Percentiles rank a stretch among this genome's conserved stretches.
Evolutionary conservation across 2,888 invertebrate genomes (phyloP).

Genomic region (Drosophila planitibia): DNA sequence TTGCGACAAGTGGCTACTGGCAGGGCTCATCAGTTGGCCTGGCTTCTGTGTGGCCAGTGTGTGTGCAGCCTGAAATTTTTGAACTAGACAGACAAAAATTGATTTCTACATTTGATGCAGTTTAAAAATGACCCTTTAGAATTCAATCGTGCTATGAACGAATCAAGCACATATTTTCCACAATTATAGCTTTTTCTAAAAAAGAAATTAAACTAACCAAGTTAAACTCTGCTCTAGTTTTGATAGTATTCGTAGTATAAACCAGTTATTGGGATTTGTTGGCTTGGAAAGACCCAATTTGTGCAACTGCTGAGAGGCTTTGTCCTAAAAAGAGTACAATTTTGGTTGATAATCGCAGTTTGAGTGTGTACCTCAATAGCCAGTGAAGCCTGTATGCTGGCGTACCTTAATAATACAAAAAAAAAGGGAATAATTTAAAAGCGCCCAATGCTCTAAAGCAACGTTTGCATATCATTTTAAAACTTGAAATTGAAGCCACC

Average conservation of each 20-base stretch:
- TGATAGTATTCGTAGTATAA: background rate
- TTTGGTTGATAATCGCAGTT: background rate
- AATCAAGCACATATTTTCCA: background rate
- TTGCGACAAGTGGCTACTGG: slow-evolving; percentile 6
- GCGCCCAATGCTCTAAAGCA: background rate
- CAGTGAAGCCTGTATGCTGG: background rate
- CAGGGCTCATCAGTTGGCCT: slow-evolving; percentile 8
- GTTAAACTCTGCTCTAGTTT: background rate
- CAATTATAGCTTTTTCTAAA: background rate
- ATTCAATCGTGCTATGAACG: background rate
- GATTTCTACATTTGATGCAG: slow-evolving; percentile 1
- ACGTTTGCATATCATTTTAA: slow-evolving; percentile 33
- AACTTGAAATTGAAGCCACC: slow-evolving; percentile 34
- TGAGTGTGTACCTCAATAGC: background rate
- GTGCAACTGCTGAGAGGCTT: background rate
- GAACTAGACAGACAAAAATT: background rate
- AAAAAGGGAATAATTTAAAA: background rate
- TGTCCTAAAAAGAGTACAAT: background rate
- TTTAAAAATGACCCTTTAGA: background rate
- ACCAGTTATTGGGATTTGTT: background rate
- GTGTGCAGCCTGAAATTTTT: background rate
- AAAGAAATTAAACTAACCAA: background rate
- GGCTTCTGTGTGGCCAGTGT: background rate
- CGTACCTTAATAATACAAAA: background rate
- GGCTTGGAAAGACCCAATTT: background rate